Evolutionary conservation across 2,888 invertebrate genomes (phyloP), one percentile per base, ranked within the genome.

Genomic region (Congeria kusceri): DNA sequence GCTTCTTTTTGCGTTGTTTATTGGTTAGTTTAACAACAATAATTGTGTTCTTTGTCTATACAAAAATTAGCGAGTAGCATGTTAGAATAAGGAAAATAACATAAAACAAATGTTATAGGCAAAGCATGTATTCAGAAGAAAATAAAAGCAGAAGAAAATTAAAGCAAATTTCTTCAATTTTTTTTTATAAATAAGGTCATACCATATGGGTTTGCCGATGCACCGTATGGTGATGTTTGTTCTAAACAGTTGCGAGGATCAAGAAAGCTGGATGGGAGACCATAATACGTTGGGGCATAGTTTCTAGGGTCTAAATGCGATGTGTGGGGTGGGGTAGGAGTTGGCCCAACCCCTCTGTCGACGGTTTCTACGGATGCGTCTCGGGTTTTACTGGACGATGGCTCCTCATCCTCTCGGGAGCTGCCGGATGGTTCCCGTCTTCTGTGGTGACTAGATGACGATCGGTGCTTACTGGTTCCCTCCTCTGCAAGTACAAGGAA

Each of bases 261-360:
- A 65, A 83, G 47, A 27, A 84, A 80, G 56, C 70, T 79, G 25
- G 82, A 84, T 84, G 56, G 88, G 58, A 25, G 87, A 77, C 53
- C 86, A 68, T 59, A 88, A 69, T 73, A 80, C 27, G 68, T 68
- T 39, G 77, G 79, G 61, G 83, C 64, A 83, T 86, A 47, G 64
- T 71, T 63, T 57, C 83, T 73, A n/a, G 85, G 87, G 77, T 86
- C 86, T 68, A 88, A 77, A 80, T 83, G 79, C n/a, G 87, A 88
- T 15, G 91, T 90, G 27, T 86, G 83, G 25, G 87, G 89, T 15
- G 92, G 92, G 23, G 87, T 84, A 13, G 92, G 92, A 27, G 92
- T 92, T 20, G 92, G 92, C n/a, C 92, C 92, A 29, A 91, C 91
- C 57, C 92, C 92, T 53, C 92, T 85, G 78, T 92, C 92, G 20